These are phyloP conservation scores for Stramonita haemastoma DNA, from an alignment of 2,888 invertebrate genomes.

Conservation along the genomic window DNA sequence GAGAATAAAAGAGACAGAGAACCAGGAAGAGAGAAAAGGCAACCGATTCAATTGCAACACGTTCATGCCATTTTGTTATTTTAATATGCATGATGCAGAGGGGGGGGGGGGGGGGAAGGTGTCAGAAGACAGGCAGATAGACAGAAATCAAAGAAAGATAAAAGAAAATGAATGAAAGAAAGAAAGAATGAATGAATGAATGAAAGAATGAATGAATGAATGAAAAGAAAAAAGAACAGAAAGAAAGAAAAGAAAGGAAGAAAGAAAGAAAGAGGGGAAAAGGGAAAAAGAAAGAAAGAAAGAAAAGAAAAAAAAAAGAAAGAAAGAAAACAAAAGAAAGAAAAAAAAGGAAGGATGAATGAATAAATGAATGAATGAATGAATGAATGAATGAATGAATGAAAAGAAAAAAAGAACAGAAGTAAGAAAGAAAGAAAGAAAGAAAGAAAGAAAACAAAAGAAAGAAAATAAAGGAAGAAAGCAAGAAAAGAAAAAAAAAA, in stretches of 20 bases:
- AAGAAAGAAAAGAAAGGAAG: not conserved
- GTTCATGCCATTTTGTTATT: too few species aligned
- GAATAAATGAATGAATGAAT: too few species aligned
- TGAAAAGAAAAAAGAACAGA: not conserved
- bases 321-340: not conserved
- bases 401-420: too few species aligned
- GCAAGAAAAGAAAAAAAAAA: not conserved
- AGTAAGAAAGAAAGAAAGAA: not conserved
- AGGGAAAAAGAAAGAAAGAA: not conserved
- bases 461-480: not conserved
- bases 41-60: too few species aligned
- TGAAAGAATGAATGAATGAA: not conserved
- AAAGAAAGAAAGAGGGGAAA: not conserved
- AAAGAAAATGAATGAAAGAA: too few species aligned
- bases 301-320: not conserved
- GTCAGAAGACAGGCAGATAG: too few species aligned
- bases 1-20: too few species aligned
- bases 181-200: not conserved
- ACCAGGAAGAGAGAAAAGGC: too few species aligned
- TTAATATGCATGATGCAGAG: too few species aligned
- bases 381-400: too few species aligned
- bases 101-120: too few species aligned
- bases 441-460: not conserved
- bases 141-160: too few species aligned
- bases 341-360: not conserved